These are phyloP conservation scores for Notarius quadriscutis DNA, from an alignment of 2,113 vertebrate species.

Conservation along the genomic window DNA sequence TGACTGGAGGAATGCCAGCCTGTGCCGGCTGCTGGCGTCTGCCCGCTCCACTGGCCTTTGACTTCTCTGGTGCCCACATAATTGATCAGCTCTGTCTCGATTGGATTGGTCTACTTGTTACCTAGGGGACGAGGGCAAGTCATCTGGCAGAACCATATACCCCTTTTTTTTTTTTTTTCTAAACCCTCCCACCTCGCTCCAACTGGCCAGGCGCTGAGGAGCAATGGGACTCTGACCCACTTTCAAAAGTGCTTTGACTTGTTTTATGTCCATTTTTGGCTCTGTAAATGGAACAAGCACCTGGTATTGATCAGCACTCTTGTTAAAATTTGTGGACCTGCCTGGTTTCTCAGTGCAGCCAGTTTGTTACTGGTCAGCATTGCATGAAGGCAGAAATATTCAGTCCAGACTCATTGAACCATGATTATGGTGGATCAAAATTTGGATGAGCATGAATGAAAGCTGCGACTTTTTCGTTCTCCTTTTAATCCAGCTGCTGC, in stretches of 20 bases:
- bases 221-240: slow-evolving; percentile 38
- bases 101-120: slow-evolving; percentile 26
- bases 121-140: slow-evolving; percentile 26
- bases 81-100: slow-evolving; percentile 45
- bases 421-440: not conserved
- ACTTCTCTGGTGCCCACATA: slow-evolving; percentile 23
- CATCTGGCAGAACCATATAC: not conserved
- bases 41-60: slow-evolving; percentile 15
- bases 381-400: not conserved
- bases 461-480: not conserved
- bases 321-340: slow-evolving; percentile 29
- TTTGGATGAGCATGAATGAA: not conserved
- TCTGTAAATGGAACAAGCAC: slow-evolving; percentile 50
- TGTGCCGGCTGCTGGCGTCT: slow-evolving; percentile 7
- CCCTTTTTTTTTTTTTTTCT: not conserved
- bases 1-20: slow-evolving; percentile 14
- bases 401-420: not conserved
- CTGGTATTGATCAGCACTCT: slow-evolving; percentile 49
- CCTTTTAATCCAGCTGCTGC: not conserved
- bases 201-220: slow-evolving; percentile 26
- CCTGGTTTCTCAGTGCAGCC: slow-evolving; percentile 15
- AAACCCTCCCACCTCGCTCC: not conserved
- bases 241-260: slow-evolving; percentile 45
- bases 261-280: slow-evolving; percentile 39
- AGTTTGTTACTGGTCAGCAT: not conserved